Conservation (phyloP, 1,140 invertebrate genomes). For the Hyles euphorbiae region DNA sequence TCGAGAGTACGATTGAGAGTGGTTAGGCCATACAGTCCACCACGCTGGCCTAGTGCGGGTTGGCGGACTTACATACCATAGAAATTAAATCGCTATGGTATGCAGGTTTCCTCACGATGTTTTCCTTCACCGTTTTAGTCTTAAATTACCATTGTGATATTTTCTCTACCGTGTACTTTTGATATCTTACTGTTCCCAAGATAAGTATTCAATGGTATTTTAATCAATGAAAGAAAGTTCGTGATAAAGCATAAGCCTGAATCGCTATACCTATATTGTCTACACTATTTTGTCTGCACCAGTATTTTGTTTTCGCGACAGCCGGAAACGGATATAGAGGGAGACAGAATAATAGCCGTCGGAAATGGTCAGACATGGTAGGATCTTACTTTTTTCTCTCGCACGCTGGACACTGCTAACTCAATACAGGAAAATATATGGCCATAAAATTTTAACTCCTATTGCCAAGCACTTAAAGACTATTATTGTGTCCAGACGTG, state of each 20-base stretch:
- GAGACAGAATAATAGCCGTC: constrained; percentile 74
- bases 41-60: no score
- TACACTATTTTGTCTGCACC: constrained; percentile 47
- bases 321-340: constrained; percentile 72
- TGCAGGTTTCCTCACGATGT: no score
- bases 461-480: not conserved
- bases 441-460: constrained; percentile 2
- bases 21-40: no score
- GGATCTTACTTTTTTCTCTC: constrained; percentile 66
- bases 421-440: constrained; percentile 33
- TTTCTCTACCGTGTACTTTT: no score
- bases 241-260: constrained; percentile 8
- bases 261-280: constrained; percentile 34
- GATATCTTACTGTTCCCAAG: no score
- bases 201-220: no score
- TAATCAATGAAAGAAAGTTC: no score
- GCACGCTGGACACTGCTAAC: constrained; percentile 62
- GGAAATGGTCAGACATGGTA: constrained; percentile 74
- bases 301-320: constrained; percentile 72
- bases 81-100: no score
- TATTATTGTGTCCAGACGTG: not conserved
- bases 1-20: no score
- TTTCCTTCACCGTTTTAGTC: no score
- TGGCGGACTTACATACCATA: no score
- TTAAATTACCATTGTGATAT: no score